Percentiles rank a stretch among this genome's conserved stretches.
phyloP scores from a whole-genome alignment of 2,888 invertebrate species.

The Laspeyria flexula region DNA sequence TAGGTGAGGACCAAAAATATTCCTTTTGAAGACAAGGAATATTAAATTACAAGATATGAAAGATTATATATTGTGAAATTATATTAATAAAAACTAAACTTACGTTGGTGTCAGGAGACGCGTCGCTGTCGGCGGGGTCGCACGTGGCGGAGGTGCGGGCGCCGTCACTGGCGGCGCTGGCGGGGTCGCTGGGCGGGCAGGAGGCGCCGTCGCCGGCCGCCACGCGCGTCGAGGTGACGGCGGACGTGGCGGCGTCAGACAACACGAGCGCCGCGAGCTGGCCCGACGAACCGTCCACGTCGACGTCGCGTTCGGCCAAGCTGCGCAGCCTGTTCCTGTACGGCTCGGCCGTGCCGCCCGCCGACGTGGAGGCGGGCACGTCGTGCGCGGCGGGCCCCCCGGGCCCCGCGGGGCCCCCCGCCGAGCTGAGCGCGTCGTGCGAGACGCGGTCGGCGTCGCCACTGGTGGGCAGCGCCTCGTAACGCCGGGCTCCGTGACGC shows the following conservation, averaged over 20 bases:
- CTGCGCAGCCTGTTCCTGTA: constrained; percentile 75
- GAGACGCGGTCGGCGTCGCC: not conserved
- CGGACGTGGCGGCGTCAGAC: constrained; percentile 57
- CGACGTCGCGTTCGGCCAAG: constrained; percentile 62
- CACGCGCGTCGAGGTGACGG: constrained; percentile 67
- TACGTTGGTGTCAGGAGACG: constrained; percentile 71
- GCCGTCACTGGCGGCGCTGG: constrained; percentile 76
- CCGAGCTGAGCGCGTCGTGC: constrained; percentile 3
- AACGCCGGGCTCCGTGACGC: constrained; percentile 21
- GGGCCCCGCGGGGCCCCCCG: constrained; percentile 18
- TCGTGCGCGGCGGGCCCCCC: constrained; percentile 13
- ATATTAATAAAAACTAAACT: too few species aligned
- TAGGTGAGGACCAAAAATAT: constrained; percentile 56
- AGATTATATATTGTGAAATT: too few species aligned
- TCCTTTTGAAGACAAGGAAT: too few species aligned
- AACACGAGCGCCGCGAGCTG: constrained; percentile 63
- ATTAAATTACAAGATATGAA: too few species aligned
- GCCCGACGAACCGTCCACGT: constrained; percentile 71
- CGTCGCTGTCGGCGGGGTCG: constrained; percentile 77
- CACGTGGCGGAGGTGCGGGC: constrained; percentile 69
- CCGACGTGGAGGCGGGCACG: constrained; percentile 65
- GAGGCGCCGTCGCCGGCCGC: constrained; percentile 62
- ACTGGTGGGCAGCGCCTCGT: constrained; percentile 19
- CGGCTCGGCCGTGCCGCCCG: constrained; percentile 68
- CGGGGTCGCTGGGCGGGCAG: constrained; percentile 75